Evolutionary conservation across 2,888 invertebrate genomes (phyloP).

Genomic region (Cremastinae sp.): DNA sequence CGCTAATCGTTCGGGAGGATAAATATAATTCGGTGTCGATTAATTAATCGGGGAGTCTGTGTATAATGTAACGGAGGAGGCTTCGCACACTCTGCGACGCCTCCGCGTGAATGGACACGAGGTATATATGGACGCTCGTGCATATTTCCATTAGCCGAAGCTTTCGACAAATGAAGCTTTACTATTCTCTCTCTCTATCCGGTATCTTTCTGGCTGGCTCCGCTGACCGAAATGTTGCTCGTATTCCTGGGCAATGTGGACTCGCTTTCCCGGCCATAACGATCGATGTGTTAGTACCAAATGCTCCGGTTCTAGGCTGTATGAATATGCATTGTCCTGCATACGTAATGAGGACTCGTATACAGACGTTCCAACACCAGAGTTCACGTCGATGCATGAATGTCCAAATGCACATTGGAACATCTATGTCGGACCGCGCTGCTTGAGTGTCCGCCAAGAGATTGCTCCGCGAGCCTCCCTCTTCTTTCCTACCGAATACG

Average conservation of each 20-base stretch:
- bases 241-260: slow-evolving; percentile 12
- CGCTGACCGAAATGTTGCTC: slow-evolving; percentile 21
- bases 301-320: slow-evolving; percentile 23
- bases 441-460: slow-evolving; percentile 47
- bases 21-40: too few relatives aligned
- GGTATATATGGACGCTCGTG: slow-evolving; percentile 1
- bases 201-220: not conserved
- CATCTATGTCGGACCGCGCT: slow-evolving; percentile 17
- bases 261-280: slow-evolving; percentile 14
- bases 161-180: slow-evolving; percentile 41
- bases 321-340: slow-evolving; percentile 57
- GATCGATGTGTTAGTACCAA: slow-evolving; percentile 47
- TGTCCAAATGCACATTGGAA: slow-evolving; percentile 29
- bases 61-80: not conserved
- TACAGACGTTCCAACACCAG: too few relatives aligned
- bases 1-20: too few relatives aligned
- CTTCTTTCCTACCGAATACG: slow-evolving; percentile 35
- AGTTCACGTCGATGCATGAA: too few relatives aligned
- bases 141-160: slow-evolving; percentile 28
- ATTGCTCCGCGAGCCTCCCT: slow-evolving; percentile 8
- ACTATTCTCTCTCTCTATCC: slow-evolving; percentile 9
- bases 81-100: not conserved
- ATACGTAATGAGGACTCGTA: slow-evolving; percentile 49
- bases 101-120: not conserved
- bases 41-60: too few relatives aligned